Base-by-base conservation (phyloP, 2,888 invertebrate species). In the Drosophila mayaguana region DNA sequence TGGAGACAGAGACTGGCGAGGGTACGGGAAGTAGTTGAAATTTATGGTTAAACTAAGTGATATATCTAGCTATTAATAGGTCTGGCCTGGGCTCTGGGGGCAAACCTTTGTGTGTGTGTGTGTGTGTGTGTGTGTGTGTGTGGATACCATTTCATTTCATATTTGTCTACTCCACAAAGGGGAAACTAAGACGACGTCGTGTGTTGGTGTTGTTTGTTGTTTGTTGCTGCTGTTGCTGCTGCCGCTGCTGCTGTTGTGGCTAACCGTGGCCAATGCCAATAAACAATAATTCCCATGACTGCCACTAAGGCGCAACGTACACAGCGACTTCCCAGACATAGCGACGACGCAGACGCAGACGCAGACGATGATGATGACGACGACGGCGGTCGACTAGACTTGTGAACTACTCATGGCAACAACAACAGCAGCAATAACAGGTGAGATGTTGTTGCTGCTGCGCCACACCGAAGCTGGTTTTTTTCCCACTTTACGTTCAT, bases 261-360 rank as follows among this genome's bases (percentile, higher is more conserved):
- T 69, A 77, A 78, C 83, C 76, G 75, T 84, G 86, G 89, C 84
- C 87, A 89, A 87, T 87, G 89, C 88, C 89, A 89, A 86, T 86
- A 86, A 86, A 90, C 90, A 89, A 90, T 86, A 89, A 86, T 86
- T 86, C 86, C 90, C 86, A 86, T 86, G 90, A 90, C 86, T 86
- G 90, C 89, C 89, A 87, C 85, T 72, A 78, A 78, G 81, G 89
- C 88, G 76, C 77, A 78, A 87, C 86, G 75, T 80, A 75, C 75
- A 88, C 74, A 74, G 70, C 67, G 88, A 89, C 91, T 89, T 89
- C 81, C 90, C 89, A 89, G 89, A 89, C 89, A 91, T 77, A 63
- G 80, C 89, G 78, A 78, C 83, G 78, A 67, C 79, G 56, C 42
- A 48, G 66, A 61, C 78, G 60, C 42, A 25, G 57, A 75, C 50